These are phyloP conservation scores for Corythaeola cristata DNA, from an alignment of 2,113 vertebrate genomes.

Conservation along the genomic window DNA sequence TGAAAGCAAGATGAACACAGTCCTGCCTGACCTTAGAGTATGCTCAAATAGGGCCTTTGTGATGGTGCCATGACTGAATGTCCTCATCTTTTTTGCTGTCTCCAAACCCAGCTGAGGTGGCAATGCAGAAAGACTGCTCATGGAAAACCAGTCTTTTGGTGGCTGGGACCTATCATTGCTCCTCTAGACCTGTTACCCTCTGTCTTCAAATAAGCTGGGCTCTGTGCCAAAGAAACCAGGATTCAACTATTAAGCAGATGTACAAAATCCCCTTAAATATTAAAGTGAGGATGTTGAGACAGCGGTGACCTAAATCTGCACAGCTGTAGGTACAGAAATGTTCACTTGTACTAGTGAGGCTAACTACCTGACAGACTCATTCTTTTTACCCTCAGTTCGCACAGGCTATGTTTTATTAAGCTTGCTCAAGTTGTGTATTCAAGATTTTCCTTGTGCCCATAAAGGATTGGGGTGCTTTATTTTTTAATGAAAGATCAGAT, in stretches of 20 bases:
- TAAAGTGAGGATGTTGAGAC: rapidly evolving
- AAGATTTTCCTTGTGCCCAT: not conserved
- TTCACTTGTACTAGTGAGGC: not conserved
- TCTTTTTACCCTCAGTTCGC: not conserved
- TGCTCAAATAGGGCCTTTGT: not conserved
- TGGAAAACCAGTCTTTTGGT: not conserved
- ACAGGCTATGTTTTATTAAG: not conserved
- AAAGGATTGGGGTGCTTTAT: not conserved
- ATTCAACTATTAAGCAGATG: not conserved
- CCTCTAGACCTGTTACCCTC: not conserved
- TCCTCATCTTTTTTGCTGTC: not conserved
- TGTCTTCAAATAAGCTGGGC: not conserved
- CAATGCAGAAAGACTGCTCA: not conserved
- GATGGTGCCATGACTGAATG: not conserved
- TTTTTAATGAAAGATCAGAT: not conserved
- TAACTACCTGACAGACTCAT: not conserved
- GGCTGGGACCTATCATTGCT: not conserved
- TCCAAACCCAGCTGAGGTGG: not conserved
- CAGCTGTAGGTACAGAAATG: not conserved
- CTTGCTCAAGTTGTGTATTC: not conserved
- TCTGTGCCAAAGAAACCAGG: not conserved
- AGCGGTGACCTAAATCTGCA: not conserved
- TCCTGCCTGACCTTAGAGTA: not conserved
- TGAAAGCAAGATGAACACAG: not conserved
- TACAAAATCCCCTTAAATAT: not conserved